phyloP scores from a whole-genome alignment of 2,113 vertebrate species.

The Mellivora capensis region DNA sequence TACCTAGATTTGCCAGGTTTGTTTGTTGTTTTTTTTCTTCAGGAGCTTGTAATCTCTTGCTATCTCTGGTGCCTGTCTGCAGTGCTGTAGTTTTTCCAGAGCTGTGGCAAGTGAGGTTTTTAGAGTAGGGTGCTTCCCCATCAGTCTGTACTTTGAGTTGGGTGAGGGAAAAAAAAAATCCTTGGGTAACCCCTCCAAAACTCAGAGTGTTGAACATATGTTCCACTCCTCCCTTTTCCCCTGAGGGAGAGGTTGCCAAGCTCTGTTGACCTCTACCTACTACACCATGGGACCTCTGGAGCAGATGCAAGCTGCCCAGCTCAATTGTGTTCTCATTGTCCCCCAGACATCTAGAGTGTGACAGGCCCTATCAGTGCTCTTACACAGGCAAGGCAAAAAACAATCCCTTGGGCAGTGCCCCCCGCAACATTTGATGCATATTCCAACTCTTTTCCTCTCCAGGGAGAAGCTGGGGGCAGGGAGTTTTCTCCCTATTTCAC shows the following conservation, averaged over 20 bases:
- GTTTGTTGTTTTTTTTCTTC: neutral
- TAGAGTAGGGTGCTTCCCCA: neutral
- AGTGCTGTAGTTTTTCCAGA: neutral
- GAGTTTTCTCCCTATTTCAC: neutral
- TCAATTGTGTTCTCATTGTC: neutral
- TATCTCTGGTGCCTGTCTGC: neutral
- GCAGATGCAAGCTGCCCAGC: neutral
- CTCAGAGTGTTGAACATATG: neutral
- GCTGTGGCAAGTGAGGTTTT: neutral
- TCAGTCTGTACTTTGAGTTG: neutral
- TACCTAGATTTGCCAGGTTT: neutral
- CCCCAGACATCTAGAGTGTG: neutral
- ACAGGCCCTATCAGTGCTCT: neutral
- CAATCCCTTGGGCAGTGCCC: neutral
- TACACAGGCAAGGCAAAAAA: neutral
- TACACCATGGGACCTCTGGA: too few species aligned
- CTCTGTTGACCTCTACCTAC: neutral
- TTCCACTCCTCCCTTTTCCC: neutral
- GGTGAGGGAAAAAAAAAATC: neutral
- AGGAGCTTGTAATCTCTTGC: neutral
- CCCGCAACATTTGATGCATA: neutral
- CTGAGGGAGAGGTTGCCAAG: neutral
- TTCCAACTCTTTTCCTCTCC: neutral
- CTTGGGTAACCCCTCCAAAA: neutral
- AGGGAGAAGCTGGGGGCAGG: neutral